phyloP scores from a whole-genome alignment of 2,888 invertebrate species.

The Lochmaea crataegi region DNA sequence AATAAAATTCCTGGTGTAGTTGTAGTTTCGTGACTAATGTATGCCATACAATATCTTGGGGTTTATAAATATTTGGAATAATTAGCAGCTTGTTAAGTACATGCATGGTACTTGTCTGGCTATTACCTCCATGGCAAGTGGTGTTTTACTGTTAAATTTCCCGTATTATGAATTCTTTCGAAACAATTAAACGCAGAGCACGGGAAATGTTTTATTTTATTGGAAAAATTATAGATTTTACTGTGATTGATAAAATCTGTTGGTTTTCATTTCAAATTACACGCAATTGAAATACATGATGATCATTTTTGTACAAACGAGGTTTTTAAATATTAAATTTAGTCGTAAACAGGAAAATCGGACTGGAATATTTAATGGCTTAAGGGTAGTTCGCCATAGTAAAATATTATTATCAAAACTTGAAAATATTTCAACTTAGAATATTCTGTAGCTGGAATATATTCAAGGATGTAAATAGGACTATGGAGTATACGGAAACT shows the following conservation, averaged over 20 bases:
- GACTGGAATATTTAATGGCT: too few species aligned
- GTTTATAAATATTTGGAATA: constrained; percentile 36
- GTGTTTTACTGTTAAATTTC: not conserved
- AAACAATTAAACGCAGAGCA: too few species aligned
- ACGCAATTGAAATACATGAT: too few species aligned
- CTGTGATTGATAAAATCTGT: too few species aligned
- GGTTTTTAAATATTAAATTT: too few species aligned
- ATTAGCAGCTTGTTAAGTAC: constrained; percentile 27
- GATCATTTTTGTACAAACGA: too few species aligned
- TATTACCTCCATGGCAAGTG: constrained; percentile 20
- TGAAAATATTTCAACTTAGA: constrained; percentile 19
- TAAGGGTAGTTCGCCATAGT: constrained; percentile 14
- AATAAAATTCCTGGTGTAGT: too few species aligned
- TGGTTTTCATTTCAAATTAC: too few species aligned
- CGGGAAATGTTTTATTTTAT: too few species aligned
- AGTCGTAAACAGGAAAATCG: too few species aligned
- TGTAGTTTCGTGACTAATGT: constrained; percentile 30
- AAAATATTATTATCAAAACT: constrained; percentile 12
- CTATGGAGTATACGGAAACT: constrained; percentile 18
- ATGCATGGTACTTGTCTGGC: constrained; percentile 32
- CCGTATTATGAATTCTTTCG: too few species aligned
- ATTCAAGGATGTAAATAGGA: constrained; percentile 22
- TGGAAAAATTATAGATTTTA: too few species aligned
- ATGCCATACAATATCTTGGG: constrained; percentile 31
- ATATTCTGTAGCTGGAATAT: constrained; percentile 17